phyloP scores from a whole-genome alignment of 2,113 vertebrate genomes.

The Hystrix brachyura region DNA sequence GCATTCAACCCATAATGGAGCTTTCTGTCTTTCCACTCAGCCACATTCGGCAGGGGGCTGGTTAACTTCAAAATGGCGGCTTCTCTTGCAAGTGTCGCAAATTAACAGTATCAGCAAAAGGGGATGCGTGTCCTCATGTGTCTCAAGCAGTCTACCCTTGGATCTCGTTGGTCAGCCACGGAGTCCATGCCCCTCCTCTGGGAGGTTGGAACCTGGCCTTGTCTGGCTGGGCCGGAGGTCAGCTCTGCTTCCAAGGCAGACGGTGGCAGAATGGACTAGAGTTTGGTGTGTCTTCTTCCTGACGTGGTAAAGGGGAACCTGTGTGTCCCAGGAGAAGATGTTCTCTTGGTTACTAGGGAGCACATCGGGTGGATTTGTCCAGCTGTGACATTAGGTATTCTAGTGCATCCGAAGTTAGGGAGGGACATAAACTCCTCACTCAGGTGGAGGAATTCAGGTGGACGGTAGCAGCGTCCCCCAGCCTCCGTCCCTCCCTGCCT shows the following conservation, averaged over 20 bases:
- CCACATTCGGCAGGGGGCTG: accelerated
- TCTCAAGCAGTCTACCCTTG: too few relatives aligned
- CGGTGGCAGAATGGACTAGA: neutral
- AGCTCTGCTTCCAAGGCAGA: neutral
- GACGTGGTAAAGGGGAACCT: too few relatives aligned
- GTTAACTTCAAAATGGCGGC: neutral
- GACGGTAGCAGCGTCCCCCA: accelerated
- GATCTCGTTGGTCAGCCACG: neutral
- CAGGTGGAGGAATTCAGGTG: too few relatives aligned
- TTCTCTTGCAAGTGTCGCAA: neutral
- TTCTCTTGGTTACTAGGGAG: neutral
- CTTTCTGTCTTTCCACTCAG: accelerated
- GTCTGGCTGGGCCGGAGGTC: neutral
- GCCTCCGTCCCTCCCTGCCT: neutral
- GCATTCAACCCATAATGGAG: neutral
- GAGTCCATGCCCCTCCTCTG: neutral
- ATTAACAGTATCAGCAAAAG: neutral
- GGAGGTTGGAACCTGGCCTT: neutral
- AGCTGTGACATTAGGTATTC: too few relatives aligned
- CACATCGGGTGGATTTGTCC: too few relatives aligned
- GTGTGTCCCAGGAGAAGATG: neutral
- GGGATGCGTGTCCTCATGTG: accelerated
- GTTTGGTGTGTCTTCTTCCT: neutral
- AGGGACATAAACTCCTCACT: neutral
- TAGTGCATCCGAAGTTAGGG: neutral